These are phyloP conservation scores for Pachyuromys duprasi DNA, from an alignment of 2,797 vertebrate genomes.

Conservation along the genomic window DNA sequence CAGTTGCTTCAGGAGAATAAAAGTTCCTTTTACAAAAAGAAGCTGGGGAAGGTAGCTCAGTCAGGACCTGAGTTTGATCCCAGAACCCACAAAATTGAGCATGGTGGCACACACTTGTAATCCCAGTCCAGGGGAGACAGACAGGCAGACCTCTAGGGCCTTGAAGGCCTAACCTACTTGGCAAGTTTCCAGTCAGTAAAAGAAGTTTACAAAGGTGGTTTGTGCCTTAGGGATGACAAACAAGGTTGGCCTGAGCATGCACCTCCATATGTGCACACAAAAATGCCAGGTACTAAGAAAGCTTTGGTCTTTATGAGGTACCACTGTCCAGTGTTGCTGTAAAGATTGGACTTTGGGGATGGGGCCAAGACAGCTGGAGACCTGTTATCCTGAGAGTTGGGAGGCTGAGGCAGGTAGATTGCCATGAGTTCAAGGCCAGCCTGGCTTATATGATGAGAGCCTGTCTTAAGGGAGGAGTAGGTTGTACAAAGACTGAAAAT, in stretches of 20 bases:
- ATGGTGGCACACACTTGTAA: not conserved
- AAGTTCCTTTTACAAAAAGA: not conserved
- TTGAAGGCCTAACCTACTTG: not conserved
- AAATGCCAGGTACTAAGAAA: slow-evolving; percentile 71
- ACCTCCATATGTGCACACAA: not conserved
- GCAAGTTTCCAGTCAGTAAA: not conserved
- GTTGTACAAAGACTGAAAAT: not conserved
- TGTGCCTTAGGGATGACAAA: not conserved
- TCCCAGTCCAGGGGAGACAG: not conserved
- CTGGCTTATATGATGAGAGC: not conserved
- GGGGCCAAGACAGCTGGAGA: slow-evolving; percentile 11
- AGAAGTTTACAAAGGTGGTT: not conserved
- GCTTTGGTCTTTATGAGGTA: slow-evolving; percentile 84
- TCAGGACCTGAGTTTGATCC: not conserved
- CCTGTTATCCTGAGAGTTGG: not conserved
- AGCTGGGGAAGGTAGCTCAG: not conserved
- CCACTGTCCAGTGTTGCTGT: slow-evolving; percentile 79
- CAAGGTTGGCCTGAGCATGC: not conserved
- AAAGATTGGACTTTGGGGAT: slow-evolving; percentile 58
- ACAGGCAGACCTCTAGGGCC: no score
- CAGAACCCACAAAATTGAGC: not conserved
- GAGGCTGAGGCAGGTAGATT: no score
- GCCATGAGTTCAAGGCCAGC: not conserved
- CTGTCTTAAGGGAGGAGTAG: not conserved
- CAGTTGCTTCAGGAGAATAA: not conserved